Evolutionary conservation across 2,113 vertebrate genomes (phyloP).

Genomic region (Chamaetylas fuelleborni): DNA sequence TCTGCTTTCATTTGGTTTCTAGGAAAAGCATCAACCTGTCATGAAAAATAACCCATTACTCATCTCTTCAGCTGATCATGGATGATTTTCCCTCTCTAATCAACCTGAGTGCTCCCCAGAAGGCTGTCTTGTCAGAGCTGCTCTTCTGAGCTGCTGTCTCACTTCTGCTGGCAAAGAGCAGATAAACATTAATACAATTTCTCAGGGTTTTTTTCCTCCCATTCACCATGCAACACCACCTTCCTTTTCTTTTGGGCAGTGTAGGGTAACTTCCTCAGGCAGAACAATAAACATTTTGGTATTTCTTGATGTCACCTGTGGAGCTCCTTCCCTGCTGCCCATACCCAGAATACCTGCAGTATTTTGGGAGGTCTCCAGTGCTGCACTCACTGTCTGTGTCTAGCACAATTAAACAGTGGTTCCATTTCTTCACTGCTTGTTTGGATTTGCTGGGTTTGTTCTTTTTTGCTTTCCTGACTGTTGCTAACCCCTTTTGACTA

Average conservation of each 20-base stretch:
- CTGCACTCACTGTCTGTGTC: background rate
- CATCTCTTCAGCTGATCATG: slow-evolving; percentile 11
- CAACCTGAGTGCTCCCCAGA: background rate
- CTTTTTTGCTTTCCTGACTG: slow-evolving; percentile 10
- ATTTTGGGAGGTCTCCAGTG: background rate
- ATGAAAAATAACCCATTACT: background rate
- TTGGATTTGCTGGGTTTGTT: slow-evolving; percentile 1
- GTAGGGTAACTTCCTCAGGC: background rate
- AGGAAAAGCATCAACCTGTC: slow-evolving; percentile 10
- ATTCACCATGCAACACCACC: background rate
- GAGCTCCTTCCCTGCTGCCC: background rate
- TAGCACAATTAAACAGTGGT: background rate
- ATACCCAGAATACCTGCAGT: background rate
- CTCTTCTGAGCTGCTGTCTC: background rate
- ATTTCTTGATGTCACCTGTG: background rate
- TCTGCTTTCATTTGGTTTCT: slow-evolving; percentile 24
- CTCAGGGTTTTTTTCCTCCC: background rate
- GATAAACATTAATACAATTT: background rate
- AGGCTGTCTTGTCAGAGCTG: background rate
- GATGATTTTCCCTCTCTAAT: background rate
- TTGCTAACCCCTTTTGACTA: background rate
- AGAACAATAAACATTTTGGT: background rate
- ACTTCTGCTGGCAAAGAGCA: background rate
- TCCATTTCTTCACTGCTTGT: background rate
- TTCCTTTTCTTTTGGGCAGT: background rate